phyloP scores from a whole-genome alignment of 2,113 vertebrate genomes.

The Symphodus melops region DNA sequence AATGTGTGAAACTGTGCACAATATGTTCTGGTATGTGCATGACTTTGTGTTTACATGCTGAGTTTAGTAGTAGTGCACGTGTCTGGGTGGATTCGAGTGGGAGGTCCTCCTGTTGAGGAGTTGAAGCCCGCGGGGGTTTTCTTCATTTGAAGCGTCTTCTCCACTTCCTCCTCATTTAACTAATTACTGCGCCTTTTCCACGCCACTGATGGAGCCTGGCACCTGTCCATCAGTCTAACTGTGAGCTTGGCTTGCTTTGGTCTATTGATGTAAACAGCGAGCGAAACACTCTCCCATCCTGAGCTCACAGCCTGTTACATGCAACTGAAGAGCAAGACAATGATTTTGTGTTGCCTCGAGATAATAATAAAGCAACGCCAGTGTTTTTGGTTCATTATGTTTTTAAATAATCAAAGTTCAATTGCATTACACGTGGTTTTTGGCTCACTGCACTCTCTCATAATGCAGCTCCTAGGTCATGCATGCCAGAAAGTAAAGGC shows the following conservation, averaged over 20 bases:
- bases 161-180: conserved; percentile 74
- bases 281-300: conserved; percentile 10
- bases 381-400: conserved; percentile 40
- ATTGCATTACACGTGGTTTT: conserved; percentile 68
- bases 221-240: conserved; percentile 75
- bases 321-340: background rate
- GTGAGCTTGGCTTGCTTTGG: conserved; percentile 27
- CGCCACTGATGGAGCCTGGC: conserved; percentile 76
- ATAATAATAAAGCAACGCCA: conserved; percentile 5
- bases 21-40: conserved; percentile 35
- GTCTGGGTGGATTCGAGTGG: conserved; percentile 50
- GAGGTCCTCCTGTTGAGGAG: conserved; percentile 65
- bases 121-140: conserved; percentile 58
- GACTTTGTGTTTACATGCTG: conserved; percentile 50
- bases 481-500: conserved; percentile 34
- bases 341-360: background rate
- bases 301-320: background rate
- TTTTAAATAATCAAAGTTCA: conserved; percentile 62
- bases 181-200: conserved; percentile 79
- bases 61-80: conserved; percentile 15
- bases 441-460: conserved; percentile 32
- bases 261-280: conserved; percentile 44
- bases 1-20: conserved; percentile 53
- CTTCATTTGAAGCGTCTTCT: conserved; percentile 54
- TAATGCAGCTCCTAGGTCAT: conserved; percentile 51